Evolutionary conservation across 2,797 vertebrate genomes (phyloP).

Genomic region (Avahi laniger): DNA sequence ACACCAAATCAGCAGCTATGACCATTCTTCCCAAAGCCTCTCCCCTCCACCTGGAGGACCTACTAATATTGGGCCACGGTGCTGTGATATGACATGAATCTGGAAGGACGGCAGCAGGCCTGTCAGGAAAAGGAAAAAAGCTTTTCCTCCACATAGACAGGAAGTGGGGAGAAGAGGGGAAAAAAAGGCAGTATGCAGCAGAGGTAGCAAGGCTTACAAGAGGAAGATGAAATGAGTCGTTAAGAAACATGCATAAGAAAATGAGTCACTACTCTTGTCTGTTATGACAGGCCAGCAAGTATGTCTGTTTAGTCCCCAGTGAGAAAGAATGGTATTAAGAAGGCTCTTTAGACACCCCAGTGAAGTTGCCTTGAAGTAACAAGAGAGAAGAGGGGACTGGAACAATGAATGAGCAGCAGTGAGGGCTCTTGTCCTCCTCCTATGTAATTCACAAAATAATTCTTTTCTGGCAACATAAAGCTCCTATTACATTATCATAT

Average conservation of each 20-base stretch:
- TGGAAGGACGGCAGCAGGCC: background rate
- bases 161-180: background rate
- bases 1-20: background rate
- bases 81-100: background rate
- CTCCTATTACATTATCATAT: background rate
- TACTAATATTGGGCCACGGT: background rate
- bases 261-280: slow-evolving; percentile 26
- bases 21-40: background rate
- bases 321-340: background rate
- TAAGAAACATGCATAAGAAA: background rate
- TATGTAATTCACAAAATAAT: slow-evolving; percentile 44
- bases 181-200: background rate
- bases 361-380: background rate
- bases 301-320: background rate
- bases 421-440: background rate
- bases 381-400: background rate
- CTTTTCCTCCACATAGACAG: background rate
- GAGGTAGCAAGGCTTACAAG: slow-evolving; percentile 22
- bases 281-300: slow-evolving; percentile 37
- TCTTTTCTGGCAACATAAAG: slow-evolving; percentile 43
- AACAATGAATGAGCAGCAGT: slow-evolving; percentile 33
- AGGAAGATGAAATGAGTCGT: slow-evolving; percentile 36
- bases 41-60: background rate
- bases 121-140: slow-evolving; percentile 9
- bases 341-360: background rate